A percentile compares a stretch with the other conserved stretches of the same genome.
Evolutionary conservation across 2,888 invertebrate genomes (phyloP).

Genomic region (Palloptera scutellata): DNA sequence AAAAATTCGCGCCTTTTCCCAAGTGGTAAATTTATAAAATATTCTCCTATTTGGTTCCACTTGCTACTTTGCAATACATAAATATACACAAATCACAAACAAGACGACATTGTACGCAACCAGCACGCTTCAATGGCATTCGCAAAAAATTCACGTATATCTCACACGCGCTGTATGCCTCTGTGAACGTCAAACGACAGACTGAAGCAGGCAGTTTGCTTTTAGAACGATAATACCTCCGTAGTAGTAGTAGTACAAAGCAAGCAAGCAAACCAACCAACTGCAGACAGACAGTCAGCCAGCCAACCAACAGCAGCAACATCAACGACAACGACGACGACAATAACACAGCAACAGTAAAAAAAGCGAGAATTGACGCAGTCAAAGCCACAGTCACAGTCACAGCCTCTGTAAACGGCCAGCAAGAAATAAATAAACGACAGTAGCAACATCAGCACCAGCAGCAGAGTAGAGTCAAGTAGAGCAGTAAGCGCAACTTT

Average conservation of each 20-base stretch:
- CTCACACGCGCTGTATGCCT: conserved; percentile 46
- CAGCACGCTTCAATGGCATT: conserved; percentile 39
- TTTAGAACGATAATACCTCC: conserved; percentile 57
- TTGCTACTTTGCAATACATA: too few relatives aligned
- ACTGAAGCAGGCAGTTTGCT: conserved; percentile 62
- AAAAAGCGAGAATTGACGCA: conserved; percentile 11
- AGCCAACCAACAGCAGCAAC: conserved; percentile 21
- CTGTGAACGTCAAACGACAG: conserved; percentile 62
- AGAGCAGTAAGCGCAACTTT: conserved; percentile 13
- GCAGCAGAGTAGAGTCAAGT: conserved; percentile 25
- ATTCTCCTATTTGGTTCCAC: too few relatives aligned
- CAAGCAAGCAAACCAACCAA: conserved; percentile 27
- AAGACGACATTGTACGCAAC: too few relatives aligned
- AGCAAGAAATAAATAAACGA: not conserved
- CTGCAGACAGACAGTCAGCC: conserved; percentile 36
- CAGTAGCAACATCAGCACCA: conserved; percentile 14
- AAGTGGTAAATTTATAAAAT: too few relatives aligned
- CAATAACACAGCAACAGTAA: conserved; percentile 19
- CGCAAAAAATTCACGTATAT: conserved; percentile 38
- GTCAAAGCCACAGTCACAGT: conserved; percentile 12
- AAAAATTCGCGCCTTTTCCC: too few relatives aligned
- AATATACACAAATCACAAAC: too few relatives aligned
- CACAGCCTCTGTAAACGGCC: conserved; percentile 1
- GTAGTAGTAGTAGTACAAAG: conserved; percentile 27
- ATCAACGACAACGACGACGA: conserved; percentile 15